Evolutionary conservation across 2,113 vertebrate species (phyloP), one percentile per base, ranked within the genome.

Genomic region (Illadopsis cleaveri): DNA sequence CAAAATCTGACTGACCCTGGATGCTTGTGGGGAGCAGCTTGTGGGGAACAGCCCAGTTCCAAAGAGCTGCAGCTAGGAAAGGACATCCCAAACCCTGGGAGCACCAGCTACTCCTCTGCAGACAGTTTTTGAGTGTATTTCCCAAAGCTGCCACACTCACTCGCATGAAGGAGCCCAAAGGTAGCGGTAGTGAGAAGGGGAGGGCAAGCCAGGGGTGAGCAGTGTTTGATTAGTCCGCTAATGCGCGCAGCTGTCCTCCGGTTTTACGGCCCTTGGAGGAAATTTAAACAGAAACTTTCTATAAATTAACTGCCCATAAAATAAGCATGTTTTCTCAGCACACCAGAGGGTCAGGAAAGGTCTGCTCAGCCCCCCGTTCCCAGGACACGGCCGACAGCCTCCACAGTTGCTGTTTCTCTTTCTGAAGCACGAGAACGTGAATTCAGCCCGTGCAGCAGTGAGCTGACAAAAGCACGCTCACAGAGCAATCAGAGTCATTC

Each of bases 241-340:
- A 90, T 45, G 58, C 30, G 7, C 60, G 80, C 72, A 83, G 82
- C 73, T 91, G 90, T 93, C 90, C 94, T 88, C 92, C 1, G 16
- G 77, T 93, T 97, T 95, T 95, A 96, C 3, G 0, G 91, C 90
- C 73, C 82, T 66, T 92, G 53, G 89, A 96, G 82, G 94, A 97
- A 97, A 96, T 95, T 94, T 86, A 90, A 97, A 96, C 94, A 93
- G 94, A 82, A 96, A 95, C 95, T 94, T 88, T 94, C 80, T 86
- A 90, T 89, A 95, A 96, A 97, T 96, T 97, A 97, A 96, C 96
- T 90, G 90, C 90, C 93, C 95, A 96, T 93, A 96, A 96, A 97
- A 85, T 40, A 30, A 93, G 45, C 61, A 24, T 94, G 88, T 93
- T 90, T 96, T 91, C 93, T 85, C 73, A 88, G 51, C 0, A 2